These are phyloP conservation scores for Neelides sp. DNA, from an alignment of 1,140 invertebrate genomes.

Conservation along the genomic window DNA sequence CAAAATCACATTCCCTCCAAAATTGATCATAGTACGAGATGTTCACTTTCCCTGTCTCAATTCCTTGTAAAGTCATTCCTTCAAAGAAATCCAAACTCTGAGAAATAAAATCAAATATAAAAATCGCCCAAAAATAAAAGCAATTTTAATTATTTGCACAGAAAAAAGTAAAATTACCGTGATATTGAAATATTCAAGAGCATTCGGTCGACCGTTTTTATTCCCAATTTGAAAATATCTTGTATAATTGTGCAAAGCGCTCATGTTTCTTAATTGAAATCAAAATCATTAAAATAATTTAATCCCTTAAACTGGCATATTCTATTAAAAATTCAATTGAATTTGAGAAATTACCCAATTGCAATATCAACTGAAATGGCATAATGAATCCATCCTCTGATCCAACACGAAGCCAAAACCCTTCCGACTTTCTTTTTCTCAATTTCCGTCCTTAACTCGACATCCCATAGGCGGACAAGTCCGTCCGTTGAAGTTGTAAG, in stretches of 20 bases:
- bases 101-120: too few species aligned
- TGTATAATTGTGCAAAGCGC: conserved; percentile 13
- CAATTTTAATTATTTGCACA: too few species aligned
- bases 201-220: conserved; percentile 5
- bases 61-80: conserved; percentile 6
- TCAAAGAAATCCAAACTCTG: too few species aligned
- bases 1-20: conserved; percentile 11
- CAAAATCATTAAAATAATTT: not conserved
- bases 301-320: not conserved
- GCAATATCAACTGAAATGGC: conserved; percentile 13
- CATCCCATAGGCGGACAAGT: conserved; percentile 17
- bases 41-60: not conserved
- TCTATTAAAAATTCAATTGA: not conserved
- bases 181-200: too few species aligned
- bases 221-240: conserved; percentile 23
- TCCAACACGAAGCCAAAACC: conserved; percentile 25
- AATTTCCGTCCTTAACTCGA: conserved; percentile 13
- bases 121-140: too few species aligned
- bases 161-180: too few species aligned
- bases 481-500: conserved; percentile 16
- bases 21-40: conserved; percentile 9
- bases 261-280: conserved; percentile 5
- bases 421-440: conserved; percentile 19
- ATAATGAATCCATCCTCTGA: conserved; percentile 25
- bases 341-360: not conserved